phyloP scores from a whole-genome alignment of 2,113 vertebrate genomes.

The Cyphomyrus plagiostoma region DNA sequence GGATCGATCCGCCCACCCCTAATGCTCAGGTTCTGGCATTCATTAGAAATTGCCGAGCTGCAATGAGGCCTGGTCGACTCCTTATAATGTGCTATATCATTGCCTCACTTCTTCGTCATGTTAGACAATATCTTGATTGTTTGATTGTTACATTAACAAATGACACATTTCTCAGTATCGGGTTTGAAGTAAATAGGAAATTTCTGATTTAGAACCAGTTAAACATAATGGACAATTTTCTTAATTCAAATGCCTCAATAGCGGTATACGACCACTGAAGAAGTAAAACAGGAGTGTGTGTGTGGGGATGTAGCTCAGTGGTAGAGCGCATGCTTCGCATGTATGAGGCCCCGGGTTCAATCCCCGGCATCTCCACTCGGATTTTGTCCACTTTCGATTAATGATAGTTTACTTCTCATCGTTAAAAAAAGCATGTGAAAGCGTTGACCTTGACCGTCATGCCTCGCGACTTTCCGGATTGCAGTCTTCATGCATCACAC shows the following conservation, averaged over 20 bases:
- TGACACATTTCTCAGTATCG: neutral
- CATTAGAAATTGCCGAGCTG: neutral
- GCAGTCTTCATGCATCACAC: neutral
- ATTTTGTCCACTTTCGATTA: neutral
- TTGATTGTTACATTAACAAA: neutral
- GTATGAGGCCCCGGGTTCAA: constrained; percentile 77
- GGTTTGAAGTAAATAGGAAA: neutral
- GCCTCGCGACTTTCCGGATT: neutral
- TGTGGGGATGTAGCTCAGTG: constrained; percentile 75
- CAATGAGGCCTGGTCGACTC: neutral
- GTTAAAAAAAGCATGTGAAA: too few relatives aligned
- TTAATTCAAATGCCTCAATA: neutral
- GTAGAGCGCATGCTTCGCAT: constrained; percentile 77
- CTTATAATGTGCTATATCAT: neutral
- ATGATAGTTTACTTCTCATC: neutral
- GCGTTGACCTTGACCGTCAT: neutral
- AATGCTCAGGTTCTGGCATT: neutral
- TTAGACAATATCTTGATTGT: neutral
- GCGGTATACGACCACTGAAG: neutral
- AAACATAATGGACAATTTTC: neutral
- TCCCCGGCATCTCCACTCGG: constrained; percentile 69
- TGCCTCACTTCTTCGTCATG: neutral
- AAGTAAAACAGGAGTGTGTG: rapidly evolving
- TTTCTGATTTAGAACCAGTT: neutral
- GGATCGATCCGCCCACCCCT: too few relatives aligned